Conservation (phyloP, 2,113 vertebrate genomes). For the Camelus dromedarius region DNA sequence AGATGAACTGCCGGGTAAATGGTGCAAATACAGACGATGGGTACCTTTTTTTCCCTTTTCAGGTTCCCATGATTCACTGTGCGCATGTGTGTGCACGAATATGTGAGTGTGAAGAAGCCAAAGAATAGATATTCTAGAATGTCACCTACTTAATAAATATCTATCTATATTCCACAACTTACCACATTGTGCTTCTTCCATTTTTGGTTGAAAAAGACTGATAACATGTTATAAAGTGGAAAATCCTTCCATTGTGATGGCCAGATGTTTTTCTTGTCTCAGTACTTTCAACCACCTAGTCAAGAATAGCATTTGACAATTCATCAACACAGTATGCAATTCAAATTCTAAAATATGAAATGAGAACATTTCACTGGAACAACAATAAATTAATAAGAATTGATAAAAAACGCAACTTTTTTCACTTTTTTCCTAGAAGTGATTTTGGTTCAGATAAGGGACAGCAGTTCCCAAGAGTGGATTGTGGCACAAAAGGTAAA, state of each 20-base stretch:
- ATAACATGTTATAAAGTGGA: neutral
- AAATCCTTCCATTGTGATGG: neutral
- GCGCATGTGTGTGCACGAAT: neutral
- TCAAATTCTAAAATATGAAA: conserved; percentile 51
- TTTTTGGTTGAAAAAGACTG: neutral
- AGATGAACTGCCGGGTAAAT: neutral
- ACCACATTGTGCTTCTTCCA: neutral
- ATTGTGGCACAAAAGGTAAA: neutral
- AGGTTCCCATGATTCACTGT: neutral
- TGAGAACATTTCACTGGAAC: neutral
- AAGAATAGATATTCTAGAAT: neutral
- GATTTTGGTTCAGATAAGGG: neutral
- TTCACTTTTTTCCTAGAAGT: neutral
- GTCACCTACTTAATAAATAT: neutral
- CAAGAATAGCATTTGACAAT: neutral
- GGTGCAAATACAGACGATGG: neutral
- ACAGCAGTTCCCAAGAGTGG: neutral
- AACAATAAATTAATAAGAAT: conserved; percentile 2
- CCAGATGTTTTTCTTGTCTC: neutral
- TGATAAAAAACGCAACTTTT: neutral
- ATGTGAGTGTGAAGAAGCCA: neutral
- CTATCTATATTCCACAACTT: neutral
- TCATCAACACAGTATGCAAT: neutral
- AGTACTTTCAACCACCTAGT: neutral
- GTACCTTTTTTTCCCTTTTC: neutral